phyloP scores from a whole-genome alignment of 2,888 invertebrate species.

The Dasypogon diadema region DNA sequence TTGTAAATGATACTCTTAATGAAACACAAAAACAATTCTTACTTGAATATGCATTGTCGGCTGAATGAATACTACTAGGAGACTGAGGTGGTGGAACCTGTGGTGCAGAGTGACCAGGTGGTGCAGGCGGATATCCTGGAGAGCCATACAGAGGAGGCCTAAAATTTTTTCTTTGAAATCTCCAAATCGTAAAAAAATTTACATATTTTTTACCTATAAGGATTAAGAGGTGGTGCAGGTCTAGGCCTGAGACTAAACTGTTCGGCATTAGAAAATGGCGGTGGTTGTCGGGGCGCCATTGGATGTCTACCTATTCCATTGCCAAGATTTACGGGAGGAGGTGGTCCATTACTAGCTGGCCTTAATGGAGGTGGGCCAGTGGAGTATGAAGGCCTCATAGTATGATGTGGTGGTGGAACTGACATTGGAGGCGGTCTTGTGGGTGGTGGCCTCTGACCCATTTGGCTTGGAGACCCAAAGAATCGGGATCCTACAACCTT shows the following conservation, averaged over 20 bases:
- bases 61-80: slow-evolving; percentile 53
- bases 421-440: slow-evolving; percentile 39
- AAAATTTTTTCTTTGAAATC: background rate
- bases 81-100: slow-evolving; percentile 53
- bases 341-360: background rate
- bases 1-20: too few relatives aligned
- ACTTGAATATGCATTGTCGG: slow-evolving; percentile 38
- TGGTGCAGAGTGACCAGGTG: slow-evolving; percentile 49
- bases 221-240: slow-evolving; percentile 62
- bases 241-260: slow-evolving; percentile 31
- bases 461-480: slow-evolving; percentile 54
- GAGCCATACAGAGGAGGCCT: slow-evolving; percentile 66
- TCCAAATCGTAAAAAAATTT: background rate
- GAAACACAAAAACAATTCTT: background rate
- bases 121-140: slow-evolving; percentile 64
- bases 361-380: slow-evolving; percentile 64
- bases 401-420: slow-evolving; percentile 57
- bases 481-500: slow-evolving; percentile 51
- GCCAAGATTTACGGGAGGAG: slow-evolving; percentile 8
- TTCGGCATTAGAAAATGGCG: slow-evolving; percentile 34
- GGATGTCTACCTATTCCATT: slow-evolving; percentile 37
- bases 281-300: slow-evolving; percentile 35
- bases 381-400: slow-evolving; percentile 64
- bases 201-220: slow-evolving; percentile 62
- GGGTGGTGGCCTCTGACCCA: slow-evolving; percentile 45